Conservation (phyloP, 2,888 invertebrate species). For the Gnatocerus cornutus region DNA sequence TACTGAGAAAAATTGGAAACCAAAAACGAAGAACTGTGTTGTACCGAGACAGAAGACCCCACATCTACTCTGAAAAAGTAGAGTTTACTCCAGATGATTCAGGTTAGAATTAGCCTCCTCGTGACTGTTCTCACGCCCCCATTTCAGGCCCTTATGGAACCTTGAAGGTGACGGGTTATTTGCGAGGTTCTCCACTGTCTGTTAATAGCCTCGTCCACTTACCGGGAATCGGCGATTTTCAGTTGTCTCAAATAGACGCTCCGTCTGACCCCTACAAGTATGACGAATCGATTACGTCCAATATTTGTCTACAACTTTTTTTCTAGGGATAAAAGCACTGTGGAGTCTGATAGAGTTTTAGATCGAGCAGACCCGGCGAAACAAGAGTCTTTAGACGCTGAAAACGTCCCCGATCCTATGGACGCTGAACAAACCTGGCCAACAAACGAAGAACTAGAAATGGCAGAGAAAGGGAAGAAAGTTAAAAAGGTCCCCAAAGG, state of each 20-base stretch:
- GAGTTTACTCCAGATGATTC: conserved; percentile 76
- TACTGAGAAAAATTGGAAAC: conserved; percentile 82
- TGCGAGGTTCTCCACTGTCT: conserved; percentile 87
- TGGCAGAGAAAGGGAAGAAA: conserved; percentile 77
- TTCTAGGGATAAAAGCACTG: conserved; percentile 48
- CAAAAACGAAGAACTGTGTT: conserved; percentile 85
- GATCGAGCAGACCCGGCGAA: conserved; percentile 78
- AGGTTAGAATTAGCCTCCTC: conserved; percentile 58
- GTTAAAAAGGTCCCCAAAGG: conserved; percentile 92
- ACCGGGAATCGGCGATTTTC: conserved; percentile 94
- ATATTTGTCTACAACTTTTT: conserved; percentile 1
- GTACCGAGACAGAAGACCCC: conserved; percentile 86
- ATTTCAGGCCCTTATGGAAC: conserved; percentile 73
- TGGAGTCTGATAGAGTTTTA: conserved; percentile 66
- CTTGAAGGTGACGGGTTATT: conserved; percentile 88
- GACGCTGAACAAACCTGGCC: conserved; percentile 98
- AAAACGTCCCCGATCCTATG: conserved; percentile 91
- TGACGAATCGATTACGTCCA: conserved; percentile 72
- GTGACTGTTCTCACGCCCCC: conserved; percentile 14
- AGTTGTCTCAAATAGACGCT: conserved; percentile 86
- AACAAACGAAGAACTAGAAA: conserved; percentile 89
- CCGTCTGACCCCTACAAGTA: conserved; percentile 80
- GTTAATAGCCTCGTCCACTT: conserved; percentile 94
- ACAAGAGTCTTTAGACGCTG: conserved; percentile 84
- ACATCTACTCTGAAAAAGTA: conserved; percentile 87